Percentiles rank a stretch among this genome's conserved stretches.
Evolutionary conservation across 2,888 invertebrate genomes (phyloP).

Genomic region (Pogonocherus hispidulus): DNA sequence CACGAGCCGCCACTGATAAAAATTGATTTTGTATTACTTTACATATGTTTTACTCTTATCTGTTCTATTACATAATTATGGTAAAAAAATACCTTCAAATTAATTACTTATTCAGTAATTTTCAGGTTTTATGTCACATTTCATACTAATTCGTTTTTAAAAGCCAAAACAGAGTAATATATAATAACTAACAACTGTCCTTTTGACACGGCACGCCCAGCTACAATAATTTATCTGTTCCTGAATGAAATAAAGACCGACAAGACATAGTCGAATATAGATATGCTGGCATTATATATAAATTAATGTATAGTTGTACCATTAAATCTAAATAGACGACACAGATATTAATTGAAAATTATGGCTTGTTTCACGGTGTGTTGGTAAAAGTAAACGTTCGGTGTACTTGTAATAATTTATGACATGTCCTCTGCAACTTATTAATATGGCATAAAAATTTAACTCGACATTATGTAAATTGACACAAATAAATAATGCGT

Average conservation of each 20-base stretch:
- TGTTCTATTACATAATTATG: too few relatives aligned
- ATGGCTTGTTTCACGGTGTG: constrained; percentile 58
- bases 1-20: too few relatives aligned
- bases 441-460: constrained; percentile 51
- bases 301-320: constrained; percentile 35
- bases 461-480: constrained; percentile 52
- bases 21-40: too few relatives aligned
- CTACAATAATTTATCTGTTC: constrained; percentile 7
- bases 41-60: too few relatives aligned
- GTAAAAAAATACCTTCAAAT: too few relatives aligned
- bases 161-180: too few relatives aligned
- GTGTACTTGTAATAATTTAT: constrained; percentile 46
- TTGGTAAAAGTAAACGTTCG: constrained; percentile 54
- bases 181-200: too few relatives aligned
- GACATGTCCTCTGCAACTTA: constrained; percentile 42
- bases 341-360: constrained; percentile 60
- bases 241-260: constrained; percentile 18
- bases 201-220: too few relatives aligned
- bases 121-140: too few relatives aligned
- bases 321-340: constrained; percentile 57
- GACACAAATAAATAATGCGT: constrained; percentile 50
- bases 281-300: constrained; percentile 22
- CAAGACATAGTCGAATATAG: constrained; percentile 25
- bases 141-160: too few relatives aligned
- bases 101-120: too few relatives aligned